Conservation (phyloP, 2,888 invertebrate genomes). For the Aphrophora alni region DNA sequence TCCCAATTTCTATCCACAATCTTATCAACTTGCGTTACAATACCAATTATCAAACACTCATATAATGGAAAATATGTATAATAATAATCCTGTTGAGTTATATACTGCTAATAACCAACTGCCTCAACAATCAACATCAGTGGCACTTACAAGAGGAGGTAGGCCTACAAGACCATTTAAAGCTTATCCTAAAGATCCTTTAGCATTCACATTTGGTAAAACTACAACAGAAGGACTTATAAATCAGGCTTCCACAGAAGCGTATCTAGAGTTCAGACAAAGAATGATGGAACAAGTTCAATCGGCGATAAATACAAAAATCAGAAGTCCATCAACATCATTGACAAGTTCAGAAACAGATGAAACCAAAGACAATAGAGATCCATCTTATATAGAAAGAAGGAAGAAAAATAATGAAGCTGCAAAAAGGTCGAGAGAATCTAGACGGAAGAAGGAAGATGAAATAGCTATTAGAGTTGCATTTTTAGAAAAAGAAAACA, state of each 20-base stretch:
- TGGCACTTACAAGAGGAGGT: not conserved
- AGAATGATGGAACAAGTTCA: constrained; percentile 71
- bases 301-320: constrained; percentile 56
- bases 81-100: not conserved
- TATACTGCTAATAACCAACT: not conserved
- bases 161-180: constrained; percentile 60
- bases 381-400: constrained; percentile 85
- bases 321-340: constrained; percentile 45
- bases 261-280: constrained; percentile 73
- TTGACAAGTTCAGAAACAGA: constrained; percentile 49
- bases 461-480: constrained; percentile 88
- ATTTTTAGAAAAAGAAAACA: constrained; percentile 84
- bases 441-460: constrained; percentile 87
- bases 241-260: constrained; percentile 59
- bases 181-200: not conserved
- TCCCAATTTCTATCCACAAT: not conserved
- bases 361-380: constrained; percentile 59
- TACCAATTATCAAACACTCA: not conserved
- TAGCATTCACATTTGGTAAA: not conserved
- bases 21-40: not conserved
- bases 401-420: constrained; percentile 92
- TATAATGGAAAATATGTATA: not conserved
- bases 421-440: constrained; percentile 91
- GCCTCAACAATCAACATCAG: not conserved
- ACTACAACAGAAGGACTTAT: not conserved